These are phyloP conservation scores for Mimachlamys varia DNA, from an alignment of 2,888 invertebrate genomes.

Conservation along the genomic window DNA sequence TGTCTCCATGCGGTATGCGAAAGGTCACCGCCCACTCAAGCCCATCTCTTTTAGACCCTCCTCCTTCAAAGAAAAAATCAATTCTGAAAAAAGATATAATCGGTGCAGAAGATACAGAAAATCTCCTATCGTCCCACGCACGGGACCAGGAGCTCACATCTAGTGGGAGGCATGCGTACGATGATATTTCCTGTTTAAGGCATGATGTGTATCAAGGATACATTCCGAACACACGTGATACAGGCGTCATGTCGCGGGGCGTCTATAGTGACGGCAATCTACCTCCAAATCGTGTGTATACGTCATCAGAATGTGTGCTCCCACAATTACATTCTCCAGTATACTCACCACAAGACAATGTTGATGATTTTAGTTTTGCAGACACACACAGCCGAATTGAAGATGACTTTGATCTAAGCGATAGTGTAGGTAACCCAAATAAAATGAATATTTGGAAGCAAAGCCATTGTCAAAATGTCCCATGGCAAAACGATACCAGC, in stretches of 20 bases:
- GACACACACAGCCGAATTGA: conserved; percentile 36
- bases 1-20: conserved; percentile 32
- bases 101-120: conserved; percentile 87
- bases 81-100: conserved; percentile 88
- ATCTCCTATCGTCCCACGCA: conserved; percentile 52
- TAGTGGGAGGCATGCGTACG: neutral
- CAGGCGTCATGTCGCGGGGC: neutral
- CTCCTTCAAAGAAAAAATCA: conserved; percentile 85
- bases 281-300: conserved; percentile 24
- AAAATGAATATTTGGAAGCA: conserved; percentile 67
- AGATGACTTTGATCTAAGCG: conserved; percentile 70
- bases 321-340: neutral
- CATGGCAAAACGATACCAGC: conserved; percentile 73
- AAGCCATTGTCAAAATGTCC: conserved; percentile 59
- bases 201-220: conserved; percentile 22
- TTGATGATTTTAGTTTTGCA: conserved; percentile 5
- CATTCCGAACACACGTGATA: conserved; percentile 12
- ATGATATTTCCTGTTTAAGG: conserved; percentile 8
- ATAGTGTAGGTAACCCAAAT: conserved; percentile 67
- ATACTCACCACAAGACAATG: neutral
- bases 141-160: conserved; percentile 38
- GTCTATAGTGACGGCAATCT: conserved; percentile 25
- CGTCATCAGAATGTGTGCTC: conserved; percentile 23
- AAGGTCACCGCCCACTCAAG: conserved; percentile 47
- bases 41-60: conserved; percentile 64